phyloP scores from a whole-genome alignment of 1,140 invertebrate species.

The Chrysomallon squamiferum region DNA sequence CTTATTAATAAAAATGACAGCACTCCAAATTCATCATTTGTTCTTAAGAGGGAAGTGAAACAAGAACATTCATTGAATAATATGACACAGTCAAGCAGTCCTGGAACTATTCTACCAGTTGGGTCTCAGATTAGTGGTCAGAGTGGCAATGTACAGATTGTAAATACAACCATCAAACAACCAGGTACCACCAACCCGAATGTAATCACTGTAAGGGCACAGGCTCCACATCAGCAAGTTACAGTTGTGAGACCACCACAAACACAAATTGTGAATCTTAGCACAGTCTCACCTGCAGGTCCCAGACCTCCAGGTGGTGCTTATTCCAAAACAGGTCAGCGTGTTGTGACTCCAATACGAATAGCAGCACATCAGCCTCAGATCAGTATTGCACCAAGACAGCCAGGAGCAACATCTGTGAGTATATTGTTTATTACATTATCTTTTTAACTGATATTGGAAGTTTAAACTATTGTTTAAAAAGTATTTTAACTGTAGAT shows the following conservation, averaged over 20 bases:
- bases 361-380: conserved; percentile 66
- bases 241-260: conserved; percentile 53
- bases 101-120: background rate
- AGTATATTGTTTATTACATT: conserved; percentile 30
- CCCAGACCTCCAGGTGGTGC: conserved; percentile 3
- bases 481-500: too few relatives aligned
- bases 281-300: conserved; percentile 18
- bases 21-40: background rate
- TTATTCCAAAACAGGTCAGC: conserved; percentile 12
- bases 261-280: conserved; percentile 81
- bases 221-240: conserved; percentile 36
- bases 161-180: conserved; percentile 8
- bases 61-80: conserved; percentile 1
- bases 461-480: too few relatives aligned
- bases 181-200: conserved; percentile 32
- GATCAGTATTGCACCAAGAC: conserved; percentile 75
- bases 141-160: background rate
- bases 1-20: background rate
- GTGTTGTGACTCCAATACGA: conserved; percentile 24
- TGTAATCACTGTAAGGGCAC: conserved; percentile 46
- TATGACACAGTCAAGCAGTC: conserved; percentile 2
- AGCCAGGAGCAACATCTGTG: conserved; percentile 67
- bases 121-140: background rate
- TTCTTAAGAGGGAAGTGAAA: background rate
- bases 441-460: too few relatives aligned